phyloP scores from a whole-genome alignment of 2,888 invertebrate species.

The Acanthoscelides obtectus region DNA sequence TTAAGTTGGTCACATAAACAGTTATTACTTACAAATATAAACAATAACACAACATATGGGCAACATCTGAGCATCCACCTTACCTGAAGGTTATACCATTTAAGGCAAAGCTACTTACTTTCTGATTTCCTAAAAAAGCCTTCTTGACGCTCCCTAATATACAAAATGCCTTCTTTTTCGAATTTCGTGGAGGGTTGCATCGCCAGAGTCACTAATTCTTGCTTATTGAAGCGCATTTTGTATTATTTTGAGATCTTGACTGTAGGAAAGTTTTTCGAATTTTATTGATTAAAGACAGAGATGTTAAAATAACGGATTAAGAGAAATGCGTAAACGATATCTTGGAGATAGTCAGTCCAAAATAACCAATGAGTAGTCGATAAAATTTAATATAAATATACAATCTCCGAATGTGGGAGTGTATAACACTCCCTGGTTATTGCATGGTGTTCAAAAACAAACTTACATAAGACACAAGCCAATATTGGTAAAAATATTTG shows the following conservation, averaged over 20 bases:
- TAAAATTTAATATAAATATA: background rate
- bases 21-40: background rate
- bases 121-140: slow-evolving; percentile 87
- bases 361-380: background rate
- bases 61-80: background rate
- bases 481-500: background rate
- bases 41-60: background rate
- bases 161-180: slow-evolving; percentile 86
- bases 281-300: slow-evolving; percentile 3
- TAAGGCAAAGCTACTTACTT: slow-evolving; percentile 58
- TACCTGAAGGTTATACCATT: background rate
- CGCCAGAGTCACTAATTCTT: slow-evolving; percentile 80
- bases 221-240: slow-evolving; percentile 84
- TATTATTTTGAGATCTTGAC: slow-evolving; percentile 3
- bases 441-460: background rate
- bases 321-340: background rate
- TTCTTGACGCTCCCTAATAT: slow-evolving; percentile 83
- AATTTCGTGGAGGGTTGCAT: slow-evolving; percentile 83
- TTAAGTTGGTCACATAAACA: background rate
- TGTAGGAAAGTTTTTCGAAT: slow-evolving; percentile 2
- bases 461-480: background rate
- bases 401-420: background rate
- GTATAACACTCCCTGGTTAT: background rate
- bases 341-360: background rate
- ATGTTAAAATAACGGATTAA: background rate